Conservation (phyloP, 1,140 invertebrate genomes). For the Heterodera schachtii region DNA sequence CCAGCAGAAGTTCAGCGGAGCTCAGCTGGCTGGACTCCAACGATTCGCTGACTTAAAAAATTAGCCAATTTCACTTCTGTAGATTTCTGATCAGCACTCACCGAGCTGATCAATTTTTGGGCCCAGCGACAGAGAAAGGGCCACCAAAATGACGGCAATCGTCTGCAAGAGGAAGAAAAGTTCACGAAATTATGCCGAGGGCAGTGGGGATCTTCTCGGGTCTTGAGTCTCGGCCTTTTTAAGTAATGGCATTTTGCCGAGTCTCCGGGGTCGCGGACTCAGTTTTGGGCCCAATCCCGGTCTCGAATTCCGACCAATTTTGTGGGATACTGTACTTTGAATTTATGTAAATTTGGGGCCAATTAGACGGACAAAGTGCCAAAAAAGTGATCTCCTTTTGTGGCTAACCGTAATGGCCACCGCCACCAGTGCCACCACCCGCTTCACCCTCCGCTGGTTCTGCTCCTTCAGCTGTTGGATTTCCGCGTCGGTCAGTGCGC, state of each 20-base stretch:
- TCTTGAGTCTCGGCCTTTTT: too few species aligned
- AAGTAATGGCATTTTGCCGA: too few species aligned
- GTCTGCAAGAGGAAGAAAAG: not conserved
- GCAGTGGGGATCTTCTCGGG: too few species aligned
- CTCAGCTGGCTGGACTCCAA: slow-evolving; percentile 44
- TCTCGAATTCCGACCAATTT: too few species aligned
- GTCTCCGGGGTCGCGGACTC: too few species aligned
- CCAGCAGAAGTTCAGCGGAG: slow-evolving; percentile 51
- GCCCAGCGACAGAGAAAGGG: slow-evolving; percentile 52
- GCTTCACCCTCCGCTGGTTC: slow-evolving; percentile 55
- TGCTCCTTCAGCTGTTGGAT: slow-evolving; percentile 56
- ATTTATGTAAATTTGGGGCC: too few species aligned
- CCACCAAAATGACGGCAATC: slow-evolving; percentile 44
- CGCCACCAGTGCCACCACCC: slow-evolving; percentile 30
- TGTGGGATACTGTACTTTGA: too few species aligned
- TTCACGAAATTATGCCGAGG: not conserved
- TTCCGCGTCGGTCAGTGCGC: slow-evolving; percentile 47
- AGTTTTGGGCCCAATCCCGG: too few species aligned
- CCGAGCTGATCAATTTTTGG: slow-evolving; percentile 57
- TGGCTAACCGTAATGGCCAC: slow-evolving; percentile 1
- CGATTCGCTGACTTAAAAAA: slow-evolving; percentile 52
- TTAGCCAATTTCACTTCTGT: too few species aligned
- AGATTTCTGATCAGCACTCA: slow-evolving; percentile 23
- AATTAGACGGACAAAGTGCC: too few species aligned
- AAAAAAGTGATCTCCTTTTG: too few species aligned